phyloP scores from a whole-genome alignment of 1,140 invertebrate species.

The Octopus bimaculoides region DNA sequence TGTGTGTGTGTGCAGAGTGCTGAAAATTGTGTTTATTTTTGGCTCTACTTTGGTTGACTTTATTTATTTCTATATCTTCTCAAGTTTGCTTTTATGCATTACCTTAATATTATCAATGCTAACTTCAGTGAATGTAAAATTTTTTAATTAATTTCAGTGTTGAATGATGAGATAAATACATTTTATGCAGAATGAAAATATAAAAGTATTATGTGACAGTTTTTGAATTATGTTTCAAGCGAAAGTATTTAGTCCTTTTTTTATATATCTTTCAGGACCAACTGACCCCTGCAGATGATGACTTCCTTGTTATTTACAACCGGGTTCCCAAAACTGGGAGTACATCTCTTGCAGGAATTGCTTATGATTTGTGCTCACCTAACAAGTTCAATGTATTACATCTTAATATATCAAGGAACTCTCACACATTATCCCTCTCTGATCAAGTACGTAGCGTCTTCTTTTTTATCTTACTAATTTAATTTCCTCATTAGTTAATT shows the following conservation, averaged over 20 bases:
- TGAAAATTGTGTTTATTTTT: too few species aligned
- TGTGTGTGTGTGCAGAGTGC: too few species aligned
- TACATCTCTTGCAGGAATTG: constrained; percentile 95
- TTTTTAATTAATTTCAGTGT: too few species aligned
- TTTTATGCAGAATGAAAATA: too few species aligned
- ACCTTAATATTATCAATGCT: too few species aligned
- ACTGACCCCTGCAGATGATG: constrained; percentile 25
- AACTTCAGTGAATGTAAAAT: too few species aligned
- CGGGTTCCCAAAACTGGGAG: constrained; percentile 98
- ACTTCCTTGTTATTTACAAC: constrained; percentile 86
- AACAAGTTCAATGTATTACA: constrained; percentile 95
- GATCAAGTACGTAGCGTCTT: constrained; percentile 72
- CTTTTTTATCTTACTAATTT: constrained; percentile 3
- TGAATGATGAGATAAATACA: too few species aligned
- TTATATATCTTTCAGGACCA: constrained; percentile 26
- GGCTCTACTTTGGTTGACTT: too few species aligned
- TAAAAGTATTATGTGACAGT: not conserved
- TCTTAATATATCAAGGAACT: constrained; percentile 94
- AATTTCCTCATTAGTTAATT: too few species aligned
- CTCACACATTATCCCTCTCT: constrained; percentile 84
- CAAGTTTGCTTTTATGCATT: too few species aligned
- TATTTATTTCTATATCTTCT: too few species aligned
- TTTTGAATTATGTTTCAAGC: not conserved
- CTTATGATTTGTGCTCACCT: constrained; percentile 89
- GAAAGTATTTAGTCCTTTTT: not conserved